These are phyloP conservation scores for Petromus typicus DNA, from an alignment of 2,113 vertebrate genomes.

Conservation along the genomic window DNA sequence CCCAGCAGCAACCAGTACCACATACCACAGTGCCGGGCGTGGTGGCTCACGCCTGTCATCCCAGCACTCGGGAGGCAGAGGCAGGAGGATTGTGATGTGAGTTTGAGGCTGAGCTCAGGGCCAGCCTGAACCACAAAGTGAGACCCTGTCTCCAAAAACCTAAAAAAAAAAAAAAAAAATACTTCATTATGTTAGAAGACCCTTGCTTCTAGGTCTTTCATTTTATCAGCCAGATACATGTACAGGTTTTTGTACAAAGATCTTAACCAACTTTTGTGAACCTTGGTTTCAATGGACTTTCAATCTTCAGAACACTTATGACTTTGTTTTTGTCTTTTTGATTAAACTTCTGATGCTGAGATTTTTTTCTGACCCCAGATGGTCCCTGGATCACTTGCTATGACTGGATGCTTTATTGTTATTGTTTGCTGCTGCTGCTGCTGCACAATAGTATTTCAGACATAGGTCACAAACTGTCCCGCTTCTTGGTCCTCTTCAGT, in stretches of 20 bases:
- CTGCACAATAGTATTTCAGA: background rate
- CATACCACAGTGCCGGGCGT: too few relatives aligned
- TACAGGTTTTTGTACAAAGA: background rate
- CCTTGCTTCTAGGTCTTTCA: background rate
- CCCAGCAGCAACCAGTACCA: too few relatives aligned
- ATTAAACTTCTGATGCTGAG: background rate
- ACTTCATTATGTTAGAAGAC: background rate
- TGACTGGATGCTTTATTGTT: background rate
- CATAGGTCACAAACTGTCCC: background rate
- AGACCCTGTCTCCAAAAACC: too few relatives aligned
- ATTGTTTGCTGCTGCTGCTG: background rate
- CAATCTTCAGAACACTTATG: background rate
- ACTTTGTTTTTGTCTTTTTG: background rate
- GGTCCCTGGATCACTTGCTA: background rate
- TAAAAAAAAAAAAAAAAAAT: too few relatives aligned
- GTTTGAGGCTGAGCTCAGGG: too few relatives aligned
- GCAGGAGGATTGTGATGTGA: too few relatives aligned
- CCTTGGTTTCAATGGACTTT: background rate
- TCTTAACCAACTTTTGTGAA: background rate
- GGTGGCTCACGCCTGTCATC: too few relatives aligned
- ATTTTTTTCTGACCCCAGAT: background rate
- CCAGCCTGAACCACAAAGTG: too few relatives aligned
- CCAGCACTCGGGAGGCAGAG: too few relatives aligned
- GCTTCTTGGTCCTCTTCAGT: background rate
- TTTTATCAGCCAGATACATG: background rate